Percentiles rank a stretch among this genome's conserved stretches.
phyloP scores from a whole-genome alignment of 2,888 invertebrate species.

The Leistus spinibarbis region DNA sequence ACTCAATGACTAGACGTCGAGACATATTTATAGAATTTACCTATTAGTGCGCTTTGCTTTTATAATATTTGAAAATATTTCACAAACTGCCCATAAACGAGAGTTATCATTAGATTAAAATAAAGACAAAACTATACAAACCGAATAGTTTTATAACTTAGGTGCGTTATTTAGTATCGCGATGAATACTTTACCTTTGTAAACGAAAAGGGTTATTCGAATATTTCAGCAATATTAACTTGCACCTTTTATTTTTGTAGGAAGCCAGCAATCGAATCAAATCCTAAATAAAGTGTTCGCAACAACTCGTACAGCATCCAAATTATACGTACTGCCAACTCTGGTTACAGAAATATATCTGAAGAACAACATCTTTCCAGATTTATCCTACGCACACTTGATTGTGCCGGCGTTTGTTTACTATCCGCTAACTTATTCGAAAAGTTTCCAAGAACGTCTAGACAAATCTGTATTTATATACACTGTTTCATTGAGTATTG shows the following conservation, averaged over 20 bases:
- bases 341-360: constrained; percentile 12
- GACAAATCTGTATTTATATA: constrained; percentile 3
- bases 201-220: no score
- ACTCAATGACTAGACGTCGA: no score
- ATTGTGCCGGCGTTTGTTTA: constrained; percentile 5
- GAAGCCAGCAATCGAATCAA: not conserved
- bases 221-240: no score
- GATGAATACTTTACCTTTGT: no score
- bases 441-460: not conserved
- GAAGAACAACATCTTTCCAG: constrained; percentile 9
- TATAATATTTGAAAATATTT: no score
- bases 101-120: no score
- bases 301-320: not conserved
- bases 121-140: no score
- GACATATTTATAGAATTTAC: no score
- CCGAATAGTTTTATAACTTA: no score
- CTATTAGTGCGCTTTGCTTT: no score
- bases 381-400: constrained; percentile 17
- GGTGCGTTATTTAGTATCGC: no score
- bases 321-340: constrained; percentile 9
- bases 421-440: not conserved
- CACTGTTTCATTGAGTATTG: not conserved
- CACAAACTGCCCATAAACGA: no score
- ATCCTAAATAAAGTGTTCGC: not conserved
- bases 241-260: not conserved